Evolutionary conservation across 2,797 vertebrate genomes (phyloP), one percentile per base, ranked within the genome.

Genomic region (Neoniphon sammara): DNA sequence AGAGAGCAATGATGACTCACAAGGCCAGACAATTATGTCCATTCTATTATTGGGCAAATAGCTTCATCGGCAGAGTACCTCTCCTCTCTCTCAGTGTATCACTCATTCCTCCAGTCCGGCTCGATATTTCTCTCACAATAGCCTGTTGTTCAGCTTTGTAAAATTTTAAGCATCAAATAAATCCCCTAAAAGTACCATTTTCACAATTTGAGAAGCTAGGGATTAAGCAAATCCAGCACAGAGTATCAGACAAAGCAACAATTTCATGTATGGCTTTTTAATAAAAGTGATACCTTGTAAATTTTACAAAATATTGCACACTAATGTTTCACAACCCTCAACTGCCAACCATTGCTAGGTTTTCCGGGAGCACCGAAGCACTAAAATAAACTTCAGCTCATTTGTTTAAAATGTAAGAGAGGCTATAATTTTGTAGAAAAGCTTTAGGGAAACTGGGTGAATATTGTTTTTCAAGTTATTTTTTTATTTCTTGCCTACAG

Each of bases 1-100:
- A 78, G 58, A 64, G 57, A 84, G 77, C 59, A 76, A 55, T 54
- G 85, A 84, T 90, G 90, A 91, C 80, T 91, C 85, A 89, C 77
- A 83, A 68, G 73, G 77, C 77, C 81, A 80, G 72, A 88, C 78
- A 88, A 90, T 90, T 83, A 84, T 81, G 77, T 77, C 60, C 46
- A 4, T 80, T 80, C 87, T 88, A 81, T 91, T 83, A 86, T 78
- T 84, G 85, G 75, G 62, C 79, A 73, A 69, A 84, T 69, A 75
- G 67, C 71, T 85, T 75, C 70, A 85, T 81, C 58, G 46, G 81
- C 64, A 77, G 70, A 74, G 50, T 42, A 44, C 50, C 65, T 77
- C 66, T 61, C 44, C 53, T 73, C 77, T 58, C 17, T 0, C 60
- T 60, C 63, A 27, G 30, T 70, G 52, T 6, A 71, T 77, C 72